A percentile compares a stretch with the other conserved stretches of the same genome.
Conservation (phyloP, 2,797 vertebrate genomes). For the Poeciliopsis paucimaculata region DNA sequence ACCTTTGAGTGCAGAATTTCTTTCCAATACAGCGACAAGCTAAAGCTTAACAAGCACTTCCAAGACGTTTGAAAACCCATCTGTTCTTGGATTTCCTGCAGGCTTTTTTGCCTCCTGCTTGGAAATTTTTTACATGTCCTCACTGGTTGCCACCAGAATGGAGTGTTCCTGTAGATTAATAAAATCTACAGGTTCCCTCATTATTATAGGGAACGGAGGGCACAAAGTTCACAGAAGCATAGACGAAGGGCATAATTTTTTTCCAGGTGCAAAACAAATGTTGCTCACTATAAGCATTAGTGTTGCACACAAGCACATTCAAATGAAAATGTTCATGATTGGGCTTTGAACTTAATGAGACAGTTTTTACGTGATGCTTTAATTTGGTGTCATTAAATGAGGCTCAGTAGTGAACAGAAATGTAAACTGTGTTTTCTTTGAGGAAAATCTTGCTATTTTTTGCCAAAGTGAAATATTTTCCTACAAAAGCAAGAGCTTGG, state of each 20-base stretch:
- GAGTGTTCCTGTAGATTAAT: background rate
- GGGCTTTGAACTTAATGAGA: background rate
- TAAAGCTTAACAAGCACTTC: background rate
- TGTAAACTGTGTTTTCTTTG: background rate
- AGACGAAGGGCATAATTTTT: background rate
- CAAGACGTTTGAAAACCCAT: background rate
- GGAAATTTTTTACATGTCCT: background rate
- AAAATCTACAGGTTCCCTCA: background rate
- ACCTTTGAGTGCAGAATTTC: background rate
- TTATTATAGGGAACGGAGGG: background rate
- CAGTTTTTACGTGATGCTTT: background rate
- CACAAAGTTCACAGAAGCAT: background rate
- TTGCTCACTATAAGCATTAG: background rate
- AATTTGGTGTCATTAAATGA: background rate
- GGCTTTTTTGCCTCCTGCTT: background rate
- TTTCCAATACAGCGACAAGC: background rate
- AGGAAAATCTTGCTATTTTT: background rate
- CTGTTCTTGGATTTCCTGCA: background rate
- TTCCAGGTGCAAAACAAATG: background rate
- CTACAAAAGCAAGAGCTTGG: background rate
- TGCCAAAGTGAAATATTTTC: background rate
- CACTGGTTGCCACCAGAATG: background rate
- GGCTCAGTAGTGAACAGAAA: background rate
- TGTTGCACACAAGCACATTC: background rate
- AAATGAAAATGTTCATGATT: background rate